Percentiles rank a stretch among this genome's conserved stretches.
Evolutionary conservation across 1,140 invertebrate species (phyloP).

Genomic region (Dinoponera quadriceps): DNA sequence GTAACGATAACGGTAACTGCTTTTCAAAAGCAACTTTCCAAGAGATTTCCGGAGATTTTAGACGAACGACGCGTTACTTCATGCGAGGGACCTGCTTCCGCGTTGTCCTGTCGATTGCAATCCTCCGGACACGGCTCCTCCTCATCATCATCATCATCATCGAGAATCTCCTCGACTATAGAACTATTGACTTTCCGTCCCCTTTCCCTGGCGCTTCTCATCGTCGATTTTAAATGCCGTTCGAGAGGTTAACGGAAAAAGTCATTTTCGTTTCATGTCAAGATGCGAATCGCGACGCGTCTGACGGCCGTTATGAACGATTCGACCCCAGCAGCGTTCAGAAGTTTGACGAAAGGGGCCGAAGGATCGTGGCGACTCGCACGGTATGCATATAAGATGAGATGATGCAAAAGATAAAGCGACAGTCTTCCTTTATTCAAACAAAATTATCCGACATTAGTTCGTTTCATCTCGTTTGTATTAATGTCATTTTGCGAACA

Average conservation of each 20-base stretch:
- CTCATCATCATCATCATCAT: conserved; percentile 62
- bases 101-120: background rate
- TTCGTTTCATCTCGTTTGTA: too few relatives aligned
- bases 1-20: too few relatives aligned
- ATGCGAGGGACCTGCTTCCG: background rate
- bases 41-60: background rate
- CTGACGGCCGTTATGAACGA: conserved; percentile 3
- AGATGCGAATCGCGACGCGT: background rate
- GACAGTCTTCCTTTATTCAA: too few relatives aligned
- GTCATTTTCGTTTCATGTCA: conserved; percentile 25
- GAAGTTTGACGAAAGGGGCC: background rate
- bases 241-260: conserved; percentile 5
- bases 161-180: conserved; percentile 62
- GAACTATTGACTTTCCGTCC: conserved; percentile 59
- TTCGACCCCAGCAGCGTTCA: background rate
- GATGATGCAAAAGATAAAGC: too few relatives aligned
- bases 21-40: too few relatives aligned
- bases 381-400: too few relatives aligned
- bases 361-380: background rate
- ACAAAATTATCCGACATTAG: too few relatives aligned
- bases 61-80: background rate
- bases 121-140: background rate
- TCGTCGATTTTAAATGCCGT: conserved; percentile 11
- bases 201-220: conserved; percentile 9
- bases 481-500: too few relatives aligned